Conservation (phyloP, 2,797 vertebrate genomes). For the Pagetopsis macropterus region DNA sequence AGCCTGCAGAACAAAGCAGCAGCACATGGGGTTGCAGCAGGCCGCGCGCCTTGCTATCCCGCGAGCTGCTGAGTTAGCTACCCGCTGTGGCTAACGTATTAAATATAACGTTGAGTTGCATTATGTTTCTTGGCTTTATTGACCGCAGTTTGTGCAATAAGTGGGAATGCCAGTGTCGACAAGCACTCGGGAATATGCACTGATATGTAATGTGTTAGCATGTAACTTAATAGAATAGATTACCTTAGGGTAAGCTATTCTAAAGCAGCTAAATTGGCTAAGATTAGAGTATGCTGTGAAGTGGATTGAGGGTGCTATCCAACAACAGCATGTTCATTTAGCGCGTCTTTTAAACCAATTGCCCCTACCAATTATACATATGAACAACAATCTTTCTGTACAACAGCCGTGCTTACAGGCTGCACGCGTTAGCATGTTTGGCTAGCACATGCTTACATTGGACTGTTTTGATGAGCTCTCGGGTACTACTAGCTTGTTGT, state of each 20-base stretch:
- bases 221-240: too few species aligned
- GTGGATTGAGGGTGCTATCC: conserved; percentile 23
- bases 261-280: conserved; percentile 37
- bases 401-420: background rate
- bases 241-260: background rate
- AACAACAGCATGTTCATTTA: background rate
- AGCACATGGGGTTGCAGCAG: conserved; percentile 82
- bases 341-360: background rate
- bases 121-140: background rate
- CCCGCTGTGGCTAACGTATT: conserved; percentile 44
- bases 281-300: conserved; percentile 14
- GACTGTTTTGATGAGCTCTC: conserved; percentile 64
- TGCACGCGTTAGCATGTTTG: conserved; percentile 42
- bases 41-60: conserved; percentile 75
- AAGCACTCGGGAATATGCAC: background rate
- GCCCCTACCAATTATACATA: rapidly evolving
- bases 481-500: conserved; percentile 56
- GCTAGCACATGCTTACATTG: conserved; percentile 56
- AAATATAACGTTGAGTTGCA: background rate
- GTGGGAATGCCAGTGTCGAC: background rate
- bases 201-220: background rate
- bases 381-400: rapidly evolving
- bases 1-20: conserved; percentile 90
- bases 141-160: rapidly evolving
- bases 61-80: conserved; percentile 46